Percentiles rank a stretch among this genome's conserved stretches.
Conservation (phyloP, 2,797 vertebrate species). For the Anguilla anguilla region DNA sequence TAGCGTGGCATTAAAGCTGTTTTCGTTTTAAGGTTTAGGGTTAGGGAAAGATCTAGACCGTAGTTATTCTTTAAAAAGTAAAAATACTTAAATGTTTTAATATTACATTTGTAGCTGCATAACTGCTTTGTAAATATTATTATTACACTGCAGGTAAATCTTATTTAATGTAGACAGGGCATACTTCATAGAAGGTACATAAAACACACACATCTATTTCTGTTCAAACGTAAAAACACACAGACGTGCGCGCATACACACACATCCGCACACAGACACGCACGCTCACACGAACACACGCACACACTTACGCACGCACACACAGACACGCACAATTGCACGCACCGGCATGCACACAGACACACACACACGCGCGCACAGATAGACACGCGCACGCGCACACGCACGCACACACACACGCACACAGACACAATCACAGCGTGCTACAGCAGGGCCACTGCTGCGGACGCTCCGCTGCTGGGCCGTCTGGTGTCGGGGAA, state of each 20-base stretch:
- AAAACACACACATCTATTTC: background rate
- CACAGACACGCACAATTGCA: conserved; percentile 29
- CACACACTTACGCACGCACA: conserved; percentile 23
- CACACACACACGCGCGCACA: background rate
- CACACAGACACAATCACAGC: conserved; percentile 25
- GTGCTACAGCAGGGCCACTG: background rate
- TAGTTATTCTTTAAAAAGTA: background rate
- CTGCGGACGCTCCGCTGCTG: conserved; percentile 51
- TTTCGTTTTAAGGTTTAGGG: background rate
- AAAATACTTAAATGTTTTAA: background rate
- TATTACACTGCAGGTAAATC: background rate
- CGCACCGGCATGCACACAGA: conserved; percentile 30
- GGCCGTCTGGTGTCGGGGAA: conserved; percentile 61
- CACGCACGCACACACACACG: conserved; percentile 31
- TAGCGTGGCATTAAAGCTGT: background rate
- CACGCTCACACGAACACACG: conserved; percentile 16
- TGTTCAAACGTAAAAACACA: background rate
- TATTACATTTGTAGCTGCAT: background rate
- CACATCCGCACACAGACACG: conserved; percentile 27
- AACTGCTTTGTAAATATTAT: background rate
- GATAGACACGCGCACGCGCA: conserved; percentile 19
- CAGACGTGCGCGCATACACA: background rate
- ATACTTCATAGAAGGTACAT: background rate
- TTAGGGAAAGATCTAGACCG: background rate
- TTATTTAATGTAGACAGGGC: background rate